Conservation (phyloP, 2,797 vertebrate genomes). For the Morelia viridis region DNA sequence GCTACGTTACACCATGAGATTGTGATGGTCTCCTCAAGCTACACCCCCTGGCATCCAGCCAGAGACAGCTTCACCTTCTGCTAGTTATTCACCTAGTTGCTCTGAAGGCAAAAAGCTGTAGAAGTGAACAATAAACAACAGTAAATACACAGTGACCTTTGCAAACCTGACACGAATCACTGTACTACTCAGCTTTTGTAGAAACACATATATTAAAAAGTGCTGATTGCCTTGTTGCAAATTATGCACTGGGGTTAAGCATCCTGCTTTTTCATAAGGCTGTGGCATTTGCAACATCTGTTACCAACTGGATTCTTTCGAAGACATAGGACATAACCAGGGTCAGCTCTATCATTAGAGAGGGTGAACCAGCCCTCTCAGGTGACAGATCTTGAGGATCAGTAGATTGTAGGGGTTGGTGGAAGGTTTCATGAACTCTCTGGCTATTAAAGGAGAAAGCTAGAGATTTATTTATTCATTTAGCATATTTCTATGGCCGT, state of each 20-base stretch:
- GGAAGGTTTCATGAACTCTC: not conserved
- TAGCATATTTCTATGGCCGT: not conserved
- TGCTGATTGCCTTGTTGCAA: not conserved
- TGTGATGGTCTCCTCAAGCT: not conserved
- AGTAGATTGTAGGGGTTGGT: not conserved
- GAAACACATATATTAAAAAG: not conserved
- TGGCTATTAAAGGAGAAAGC: not conserved
- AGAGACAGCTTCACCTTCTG: not conserved
- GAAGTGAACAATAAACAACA: constrained; percentile 10
- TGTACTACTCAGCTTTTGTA: not conserved
- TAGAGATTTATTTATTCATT: not conserved
- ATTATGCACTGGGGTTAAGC: not conserved
- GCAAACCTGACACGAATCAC: not conserved
- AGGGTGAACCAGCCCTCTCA: not conserved
- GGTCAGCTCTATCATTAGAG: not conserved
- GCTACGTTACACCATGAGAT: not conserved
- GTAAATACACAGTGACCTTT: not conserved
- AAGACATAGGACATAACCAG: not conserved
- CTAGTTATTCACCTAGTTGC: not conserved
- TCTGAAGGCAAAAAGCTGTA: not conserved
- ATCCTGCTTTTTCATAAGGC: not conserved
- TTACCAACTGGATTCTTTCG: not conserved
- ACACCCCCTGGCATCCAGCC: not conserved
- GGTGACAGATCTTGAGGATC: not conserved
- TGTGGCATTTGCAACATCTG: not conserved